Percentiles rank a stretch among this genome's conserved stretches.
phyloP scores from a whole-genome alignment of 2,888 invertebrate genomes.

The Aelia acuminata region DNA sequence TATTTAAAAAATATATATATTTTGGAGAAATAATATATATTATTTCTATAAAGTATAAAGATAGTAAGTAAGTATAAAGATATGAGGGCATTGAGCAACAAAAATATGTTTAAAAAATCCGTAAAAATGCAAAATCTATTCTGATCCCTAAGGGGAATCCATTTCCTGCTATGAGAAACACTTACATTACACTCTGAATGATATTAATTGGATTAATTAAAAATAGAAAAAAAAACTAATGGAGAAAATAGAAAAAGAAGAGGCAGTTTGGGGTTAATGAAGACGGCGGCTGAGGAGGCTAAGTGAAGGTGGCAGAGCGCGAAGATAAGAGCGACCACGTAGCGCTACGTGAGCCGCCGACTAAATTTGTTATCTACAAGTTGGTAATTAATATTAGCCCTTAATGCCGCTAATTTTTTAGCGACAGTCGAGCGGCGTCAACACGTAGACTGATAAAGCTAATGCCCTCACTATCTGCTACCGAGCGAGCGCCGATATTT shows the following conservation, averaged over 20 bases:
- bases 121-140: neutral
- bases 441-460: constrained; percentile 41
- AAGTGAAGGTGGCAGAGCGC: constrained; percentile 34
- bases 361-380: constrained; percentile 26
- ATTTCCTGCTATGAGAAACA: neutral
- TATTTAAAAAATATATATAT: too few species aligned
- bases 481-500: neutral
- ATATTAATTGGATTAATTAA: constrained; percentile 30
- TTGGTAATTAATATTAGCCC: constrained; percentile 44
- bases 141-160: neutral
- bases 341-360: constrained; percentile 7
- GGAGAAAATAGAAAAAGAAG: constrained; percentile 16
- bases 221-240: neutral
- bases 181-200: neutral
- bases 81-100: too few species aligned
- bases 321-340: constrained; percentile 30
- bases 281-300: constrained; percentile 10
- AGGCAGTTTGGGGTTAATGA: neutral
- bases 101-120: too few species aligned
- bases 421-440: constrained; percentile 27
- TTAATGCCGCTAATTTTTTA: constrained; percentile 37
- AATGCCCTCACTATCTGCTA: constrained; percentile 17
- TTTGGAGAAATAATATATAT: too few species aligned
- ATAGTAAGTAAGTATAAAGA: too few species aligned
- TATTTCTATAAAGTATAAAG: too few species aligned